Evolutionary conservation across 2,797 vertebrate genomes (phyloP).

Genomic region (Rallus crepitans): DNA sequence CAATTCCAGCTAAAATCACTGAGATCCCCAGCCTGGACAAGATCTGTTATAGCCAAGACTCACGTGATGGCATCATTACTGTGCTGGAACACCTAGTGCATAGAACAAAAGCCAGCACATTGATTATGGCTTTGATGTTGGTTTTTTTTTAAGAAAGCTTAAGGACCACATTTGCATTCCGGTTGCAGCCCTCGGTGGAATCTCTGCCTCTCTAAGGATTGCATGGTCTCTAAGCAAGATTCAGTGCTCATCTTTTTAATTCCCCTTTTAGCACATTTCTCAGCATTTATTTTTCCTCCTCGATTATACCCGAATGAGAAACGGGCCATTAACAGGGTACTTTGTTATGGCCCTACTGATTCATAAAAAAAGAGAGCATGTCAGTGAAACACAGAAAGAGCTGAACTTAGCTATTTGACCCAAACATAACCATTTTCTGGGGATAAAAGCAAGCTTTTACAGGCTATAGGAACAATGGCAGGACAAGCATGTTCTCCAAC

Average conservation of each 20-base stretch:
- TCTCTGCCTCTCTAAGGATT: constrained; percentile 9
- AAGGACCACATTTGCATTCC: constrained; percentile 60
- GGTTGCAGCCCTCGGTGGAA: constrained; percentile 37
- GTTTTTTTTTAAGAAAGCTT: constrained; percentile 54
- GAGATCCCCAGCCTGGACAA: background rate
- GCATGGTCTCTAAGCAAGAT: background rate
- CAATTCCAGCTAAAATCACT: background rate
- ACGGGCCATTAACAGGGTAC: background rate
- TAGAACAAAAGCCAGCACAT: constrained; percentile 59
- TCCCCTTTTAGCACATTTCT: constrained; percentile 1
- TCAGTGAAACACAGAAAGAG: background rate
- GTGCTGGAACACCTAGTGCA: constrained; percentile 32
- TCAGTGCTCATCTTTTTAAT: constrained; percentile 5
- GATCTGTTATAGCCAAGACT: background rate
- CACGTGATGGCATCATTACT: background rate
- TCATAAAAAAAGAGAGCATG: background rate
- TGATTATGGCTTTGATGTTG: constrained; percentile 56
- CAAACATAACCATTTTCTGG: background rate
- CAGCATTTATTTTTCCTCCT: constrained; percentile 1
- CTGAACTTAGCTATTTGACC: background rate
- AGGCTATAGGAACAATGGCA: background rate
- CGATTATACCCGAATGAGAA: background rate
- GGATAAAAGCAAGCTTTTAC: background rate
- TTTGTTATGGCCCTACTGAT: background rate
- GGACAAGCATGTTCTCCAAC: background rate